A percentile compares a stretch with the other conserved stretches of the same genome.
These are phyloP conservation scores for Endomychus coccineus DNA, from an alignment of 2,888 invertebrate genomes.

Conservation along the genomic window DNA sequence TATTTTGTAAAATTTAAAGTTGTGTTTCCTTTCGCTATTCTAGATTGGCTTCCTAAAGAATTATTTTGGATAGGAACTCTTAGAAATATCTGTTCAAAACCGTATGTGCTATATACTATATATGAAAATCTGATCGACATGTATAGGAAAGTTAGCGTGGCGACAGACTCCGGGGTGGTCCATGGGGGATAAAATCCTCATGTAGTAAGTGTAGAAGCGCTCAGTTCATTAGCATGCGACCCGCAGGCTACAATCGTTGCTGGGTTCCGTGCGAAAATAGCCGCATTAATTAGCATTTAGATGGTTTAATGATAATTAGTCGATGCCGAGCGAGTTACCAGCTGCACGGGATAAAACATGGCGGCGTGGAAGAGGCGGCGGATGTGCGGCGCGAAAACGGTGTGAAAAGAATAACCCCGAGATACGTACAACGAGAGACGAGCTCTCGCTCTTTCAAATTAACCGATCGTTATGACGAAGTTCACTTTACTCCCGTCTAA, in stretches of 20 bases:
- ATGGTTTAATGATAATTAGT: conserved; percentile 50
- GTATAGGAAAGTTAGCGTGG: too few relatives aligned
- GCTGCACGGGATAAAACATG: conserved; percentile 40
- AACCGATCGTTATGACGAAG: conserved; percentile 37
- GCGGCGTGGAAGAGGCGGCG: conserved; percentile 32
- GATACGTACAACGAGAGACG: conserved; percentile 25
- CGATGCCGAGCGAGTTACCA: conserved; percentile 38
- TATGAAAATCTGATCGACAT: too few relatives aligned
- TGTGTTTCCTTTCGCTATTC: too few relatives aligned
- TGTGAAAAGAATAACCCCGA: conserved; percentile 41
- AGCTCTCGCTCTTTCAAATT: conserved; percentile 37
- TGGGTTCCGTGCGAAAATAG: conserved; percentile 44
- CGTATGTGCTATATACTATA: too few relatives aligned
- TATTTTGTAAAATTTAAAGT: too few relatives aligned
- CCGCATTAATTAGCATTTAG: conserved; percentile 51
- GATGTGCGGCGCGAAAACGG: conserved; percentile 32
- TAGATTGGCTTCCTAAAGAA: too few relatives aligned
- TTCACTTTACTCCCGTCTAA: conserved; percentile 29
- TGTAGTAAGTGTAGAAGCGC: conserved; percentile 17
- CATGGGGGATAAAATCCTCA: conserved; percentile 6
- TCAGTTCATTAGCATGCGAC: conserved; percentile 45
- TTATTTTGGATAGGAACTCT: too few relatives aligned
- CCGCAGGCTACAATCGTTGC: conserved; percentile 41
- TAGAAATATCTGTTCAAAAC: too few relatives aligned
- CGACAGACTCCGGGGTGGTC: conserved; percentile 10